Conservation (phyloP, 2,888 invertebrate genomes). For the Hanleya hanleyi region DNA sequence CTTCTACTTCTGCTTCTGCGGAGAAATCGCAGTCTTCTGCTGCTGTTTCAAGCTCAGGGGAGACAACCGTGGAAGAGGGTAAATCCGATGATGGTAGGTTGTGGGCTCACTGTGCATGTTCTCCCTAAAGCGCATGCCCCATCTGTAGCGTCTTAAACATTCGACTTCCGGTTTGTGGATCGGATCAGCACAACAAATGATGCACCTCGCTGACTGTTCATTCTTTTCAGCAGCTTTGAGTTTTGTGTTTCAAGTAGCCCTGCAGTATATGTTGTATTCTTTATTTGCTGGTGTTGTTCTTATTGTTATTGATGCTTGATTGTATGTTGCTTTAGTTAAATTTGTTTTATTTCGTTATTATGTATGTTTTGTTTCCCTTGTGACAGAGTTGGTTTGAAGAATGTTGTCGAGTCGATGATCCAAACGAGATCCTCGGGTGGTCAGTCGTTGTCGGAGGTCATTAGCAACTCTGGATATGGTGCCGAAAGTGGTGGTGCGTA, state of each 20-base stretch:
- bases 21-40: no score
- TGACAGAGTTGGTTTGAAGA: conserved; percentile 8
- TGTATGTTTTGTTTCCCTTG: neutral
- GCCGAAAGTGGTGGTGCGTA: conserved; percentile 57
- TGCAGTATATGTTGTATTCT: neutral
- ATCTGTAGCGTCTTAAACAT: no score
- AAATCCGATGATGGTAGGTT: conserved; percentile 2
- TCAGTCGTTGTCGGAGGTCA: conserved; percentile 57
- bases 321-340: neutral
- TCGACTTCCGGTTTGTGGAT: no score
- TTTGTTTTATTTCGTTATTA: neutral
- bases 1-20: neutral
- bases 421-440: conserved; percentile 56
- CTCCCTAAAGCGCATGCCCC: neutral
- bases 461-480: conserved; percentile 49
- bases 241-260: neutral
- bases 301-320: neutral
- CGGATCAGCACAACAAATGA: no score
- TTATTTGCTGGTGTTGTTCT: neutral
- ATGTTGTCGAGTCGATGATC: conserved; percentile 59
- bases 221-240: neutral
- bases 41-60: no score
- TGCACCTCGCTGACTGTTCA: no score
- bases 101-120: neutral
- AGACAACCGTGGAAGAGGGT: neutral